Evolutionary conservation across 2,113 vertebrate species (phyloP).

Genomic region (Coregonus clupeaformis): DNA sequence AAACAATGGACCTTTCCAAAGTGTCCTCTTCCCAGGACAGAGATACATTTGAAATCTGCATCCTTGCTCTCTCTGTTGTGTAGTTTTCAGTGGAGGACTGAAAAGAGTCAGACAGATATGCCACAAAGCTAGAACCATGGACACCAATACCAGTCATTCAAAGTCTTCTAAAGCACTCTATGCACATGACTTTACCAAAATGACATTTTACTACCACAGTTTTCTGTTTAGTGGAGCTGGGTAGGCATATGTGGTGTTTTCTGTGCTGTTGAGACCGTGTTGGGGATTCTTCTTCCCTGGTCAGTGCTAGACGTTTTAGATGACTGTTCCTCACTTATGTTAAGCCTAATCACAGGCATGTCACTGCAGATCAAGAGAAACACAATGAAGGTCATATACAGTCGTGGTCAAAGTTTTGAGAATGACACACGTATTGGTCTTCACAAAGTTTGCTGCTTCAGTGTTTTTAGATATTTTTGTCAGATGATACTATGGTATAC

Average conservation of each 20-base stretch:
- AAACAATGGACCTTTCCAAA: conserved; percentile 87
- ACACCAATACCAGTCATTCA: conserved; percentile 1
- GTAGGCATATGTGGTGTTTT: conserved; percentile 15
- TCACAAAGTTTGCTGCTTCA: too few species aligned
- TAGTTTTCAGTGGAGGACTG: conserved; percentile 24
- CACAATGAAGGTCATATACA: background rate
- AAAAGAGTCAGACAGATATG: conserved; percentile 22
- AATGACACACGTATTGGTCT: too few species aligned
- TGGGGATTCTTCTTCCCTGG: conserved; percentile 48
- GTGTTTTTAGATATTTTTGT: too few species aligned
- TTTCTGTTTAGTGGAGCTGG: background rate
- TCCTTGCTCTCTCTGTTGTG: conserved; percentile 44
- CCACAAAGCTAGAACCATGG: too few species aligned
- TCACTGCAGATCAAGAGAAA: conserved; percentile 50
- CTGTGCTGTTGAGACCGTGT: conserved; percentile 59
- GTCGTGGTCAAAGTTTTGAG: too few species aligned
- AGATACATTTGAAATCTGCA: conserved; percentile 84
- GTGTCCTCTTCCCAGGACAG: conserved; percentile 90
- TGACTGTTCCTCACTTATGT: conserved; percentile 33
- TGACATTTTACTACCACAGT: background rate
- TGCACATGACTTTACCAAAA: background rate
- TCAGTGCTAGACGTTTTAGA: conserved; percentile 13
- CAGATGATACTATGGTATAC: too few species aligned
- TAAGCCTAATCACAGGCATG: conserved; percentile 64
- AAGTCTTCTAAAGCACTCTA: background rate